Base-by-base conservation (phyloP, 2,888 invertebrate species). In the Therioaphis trifolii region DNA sequence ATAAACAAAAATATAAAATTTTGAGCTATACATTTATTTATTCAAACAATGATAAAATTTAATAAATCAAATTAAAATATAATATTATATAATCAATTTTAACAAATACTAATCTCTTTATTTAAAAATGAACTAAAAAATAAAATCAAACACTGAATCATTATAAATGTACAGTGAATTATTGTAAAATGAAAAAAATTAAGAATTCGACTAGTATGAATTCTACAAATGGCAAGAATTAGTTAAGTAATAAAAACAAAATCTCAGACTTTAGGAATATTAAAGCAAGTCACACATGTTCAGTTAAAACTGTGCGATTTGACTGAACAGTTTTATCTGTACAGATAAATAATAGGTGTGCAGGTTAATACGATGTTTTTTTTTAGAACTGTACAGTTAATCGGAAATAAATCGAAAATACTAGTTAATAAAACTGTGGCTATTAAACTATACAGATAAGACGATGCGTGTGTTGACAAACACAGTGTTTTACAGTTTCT, bases 191-290 rank as follows among this genome's bases (percentile, higher is more conserved):
- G 35, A 52, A 35, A 76, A 35, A 14, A 52, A 21, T 18, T 18
- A 35, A 52, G 49, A 77, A 78, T 40, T 68, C 24, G 27, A 78
- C 52, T 68, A 78, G 68, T 40, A 68, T 43, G 66, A 66, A 49
- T 66, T 77, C 52, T 18, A n/a, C 18, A 18, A 78, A 78, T 78
- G 68, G 68, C 78, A 78, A 78, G 35, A 68, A 68, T 49, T 52
- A 2, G 24, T 52, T 3, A 66, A 52, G 29, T 68, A 55, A 52
- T 74, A 55, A 55, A 78, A 35, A 68, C 12, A 40, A 68, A 1
- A n/a, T n/a, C 52, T 78, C 78, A 52, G 68, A 68, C 78, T 78
- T 55, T 4, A 43, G 12, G 0, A 43, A 35, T 15, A 18, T 78
- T 46, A 35, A 35, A 15, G 24, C n/a, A 35, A 29, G n/a, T n/a